Evolutionary conservation across 2,797 vertebrate species (phyloP), one percentile per base, ranked within the genome.

Genomic region (Coranthus polyacanthus): DNA sequence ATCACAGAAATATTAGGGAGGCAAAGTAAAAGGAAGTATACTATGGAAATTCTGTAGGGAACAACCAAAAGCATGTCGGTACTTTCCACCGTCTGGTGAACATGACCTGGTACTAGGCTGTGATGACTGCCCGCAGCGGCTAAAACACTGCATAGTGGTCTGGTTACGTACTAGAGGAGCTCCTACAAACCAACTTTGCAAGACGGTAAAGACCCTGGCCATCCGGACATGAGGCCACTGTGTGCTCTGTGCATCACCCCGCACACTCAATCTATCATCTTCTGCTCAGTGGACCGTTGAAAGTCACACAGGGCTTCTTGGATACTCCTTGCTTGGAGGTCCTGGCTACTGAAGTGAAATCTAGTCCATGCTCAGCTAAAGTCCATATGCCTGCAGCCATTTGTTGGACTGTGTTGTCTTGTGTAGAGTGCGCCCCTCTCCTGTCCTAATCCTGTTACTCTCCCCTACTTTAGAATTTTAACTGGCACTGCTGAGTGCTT

Each of bases 401-500:
- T 77, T 78, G 46, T 82, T 59, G 47, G 64, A 53, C 51, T 63
- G 65, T 32, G 54, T 68, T 57, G 51, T 66, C 36, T 45, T 54
- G 44, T 21, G 5, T 5, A 56, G 44, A 84, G 65, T 54, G 72
- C 55, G 44, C 39, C 61, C 43, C 47, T 60, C 41, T 72, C 38
- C 54, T 38, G 15, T 51, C 61, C 61, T 54, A 69, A 80, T 69
- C 75, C 65, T 32, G 58, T 55, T 60, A 46, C 72, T 68, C 41
- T 69, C 24, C 56, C 46, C 61, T 47, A 47, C 78, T 75, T 77
- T 45, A 72, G 56, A 64, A 66, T 82, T 81, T 72, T 60, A 52
- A 62, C 72, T 52, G 55, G 53, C 54, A 10, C 38, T 0, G 6
- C 54, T 73, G 78, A 86, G 82, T 80, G 84, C 81, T 83, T 70